Conservation (phyloP, 2,113 vertebrate species). For the Paradisaea rubra region DNA sequence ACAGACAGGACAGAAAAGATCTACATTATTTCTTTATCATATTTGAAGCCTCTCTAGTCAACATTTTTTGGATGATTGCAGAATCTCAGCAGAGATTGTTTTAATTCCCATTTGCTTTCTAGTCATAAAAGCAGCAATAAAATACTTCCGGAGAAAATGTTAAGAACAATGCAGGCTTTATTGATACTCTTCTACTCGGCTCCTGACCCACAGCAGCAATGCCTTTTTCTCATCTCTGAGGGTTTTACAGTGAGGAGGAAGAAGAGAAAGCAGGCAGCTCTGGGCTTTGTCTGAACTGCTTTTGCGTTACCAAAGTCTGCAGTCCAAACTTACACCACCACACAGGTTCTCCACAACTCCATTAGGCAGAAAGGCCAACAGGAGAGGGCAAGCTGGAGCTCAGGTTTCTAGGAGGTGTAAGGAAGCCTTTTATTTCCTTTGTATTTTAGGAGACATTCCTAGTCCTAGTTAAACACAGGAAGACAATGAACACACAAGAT, state of each 20-base stretch:
- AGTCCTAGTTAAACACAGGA: not conserved
- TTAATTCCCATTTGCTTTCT: constrained; percentile 20
- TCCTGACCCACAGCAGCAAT: not conserved
- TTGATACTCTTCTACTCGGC: not conserved
- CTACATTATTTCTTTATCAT: constrained; percentile 7
- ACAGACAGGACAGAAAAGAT: not conserved
- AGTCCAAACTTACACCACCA: not conserved
- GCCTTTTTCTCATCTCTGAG: not conserved
- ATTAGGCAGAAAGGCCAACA: not conserved
- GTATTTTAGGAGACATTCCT: not conserved
- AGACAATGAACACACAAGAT: not conserved
- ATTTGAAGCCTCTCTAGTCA: not conserved
- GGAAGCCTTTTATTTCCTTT: not conserved
- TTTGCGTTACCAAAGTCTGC: not conserved
- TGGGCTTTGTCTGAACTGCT: not conserved
- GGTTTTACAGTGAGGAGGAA: not conserved
- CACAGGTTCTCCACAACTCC: not conserved
- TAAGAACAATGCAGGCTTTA: not conserved
- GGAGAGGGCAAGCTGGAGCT: not conserved
- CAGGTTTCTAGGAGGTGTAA: not conserved
- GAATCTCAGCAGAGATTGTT: not conserved
- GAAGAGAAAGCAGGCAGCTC: not conserved
- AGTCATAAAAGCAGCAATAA: constrained; percentile 22
- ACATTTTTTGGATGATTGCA: not conserved
- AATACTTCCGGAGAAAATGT: constrained; percentile 9